Conservation (phyloP, 2,797 vertebrate species). For the Psittacula derbiana region DNA sequence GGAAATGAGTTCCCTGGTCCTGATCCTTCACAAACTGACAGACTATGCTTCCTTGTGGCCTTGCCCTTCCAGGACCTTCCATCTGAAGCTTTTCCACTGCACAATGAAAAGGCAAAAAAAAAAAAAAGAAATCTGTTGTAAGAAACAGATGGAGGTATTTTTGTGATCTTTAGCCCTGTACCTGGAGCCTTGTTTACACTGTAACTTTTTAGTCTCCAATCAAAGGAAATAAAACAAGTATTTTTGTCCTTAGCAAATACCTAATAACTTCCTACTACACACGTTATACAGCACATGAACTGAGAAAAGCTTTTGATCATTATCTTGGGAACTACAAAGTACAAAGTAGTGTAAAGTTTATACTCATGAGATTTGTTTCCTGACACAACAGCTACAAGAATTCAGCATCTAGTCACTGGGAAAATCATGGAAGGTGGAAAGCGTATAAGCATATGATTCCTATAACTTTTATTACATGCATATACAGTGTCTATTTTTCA, state of each 20-base stretch:
- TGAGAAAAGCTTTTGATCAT: constrained; percentile 29
- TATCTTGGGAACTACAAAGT: not conserved
- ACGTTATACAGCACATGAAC: not conserved
- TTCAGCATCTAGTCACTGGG: not conserved
- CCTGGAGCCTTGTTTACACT: not conserved
- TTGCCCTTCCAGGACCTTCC: not conserved
- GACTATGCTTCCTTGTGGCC: not conserved
- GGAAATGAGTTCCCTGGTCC: not conserved
- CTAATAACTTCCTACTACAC: constrained; percentile 13
- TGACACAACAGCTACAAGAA: constrained; percentile 16
- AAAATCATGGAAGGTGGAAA: not conserved
- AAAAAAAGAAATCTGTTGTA: not conserved
- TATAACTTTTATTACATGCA: not conserved
- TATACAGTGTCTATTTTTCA: not conserved
- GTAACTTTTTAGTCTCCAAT: not conserved
- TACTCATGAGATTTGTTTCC: not conserved
- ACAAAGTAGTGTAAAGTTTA: not conserved
- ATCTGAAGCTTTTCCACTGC: not conserved
- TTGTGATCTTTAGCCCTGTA: not conserved
- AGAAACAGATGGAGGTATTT: not conserved
- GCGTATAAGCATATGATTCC: not conserved
- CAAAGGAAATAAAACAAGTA: not conserved
- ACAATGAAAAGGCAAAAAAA: not conserved
- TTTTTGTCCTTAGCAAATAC: constrained; percentile 1
- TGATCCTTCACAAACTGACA: not conserved